Percentiles rank a stretch among this genome's conserved stretches.
phyloP scores from a whole-genome alignment of 2,113 vertebrate species.

The Cyphomyrus plagiostoma region DNA sequence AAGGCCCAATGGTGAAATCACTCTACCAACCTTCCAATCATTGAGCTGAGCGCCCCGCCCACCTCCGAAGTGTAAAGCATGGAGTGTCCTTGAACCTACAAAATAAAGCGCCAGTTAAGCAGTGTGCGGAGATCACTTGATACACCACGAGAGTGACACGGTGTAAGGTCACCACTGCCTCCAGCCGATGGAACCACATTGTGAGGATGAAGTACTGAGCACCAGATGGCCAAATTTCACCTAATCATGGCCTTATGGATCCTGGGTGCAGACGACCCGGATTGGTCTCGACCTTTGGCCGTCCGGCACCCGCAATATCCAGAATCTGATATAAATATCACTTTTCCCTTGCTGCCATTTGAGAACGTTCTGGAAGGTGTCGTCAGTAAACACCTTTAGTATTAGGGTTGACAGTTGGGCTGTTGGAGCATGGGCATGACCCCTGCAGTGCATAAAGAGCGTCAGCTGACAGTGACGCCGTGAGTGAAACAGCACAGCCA shows the following conservation, averaged over 20 bases:
- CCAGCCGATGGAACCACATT: not conserved
- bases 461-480: not conserved
- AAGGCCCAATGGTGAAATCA: not conserved
- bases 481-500: not conserved
- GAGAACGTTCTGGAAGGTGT: not conserved
- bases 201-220: not conserved
- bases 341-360: not conserved
- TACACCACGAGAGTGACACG: not conserved
- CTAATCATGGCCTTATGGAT: not conserved
- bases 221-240: not conserved
- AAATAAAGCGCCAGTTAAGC: not conserved
- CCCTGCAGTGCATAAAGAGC: not conserved
- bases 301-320: not conserved
- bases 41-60: not conserved
- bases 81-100: not conserved
- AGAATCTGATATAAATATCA: slow-evolving; percentile 1
- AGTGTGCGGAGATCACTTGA: not conserved
- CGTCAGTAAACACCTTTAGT: not conserved
- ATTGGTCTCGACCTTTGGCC: not conserved
- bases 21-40: not conserved
- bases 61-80: not conserved
- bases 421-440: not conserved
- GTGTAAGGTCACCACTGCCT: not conserved
- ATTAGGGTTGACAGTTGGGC: not conserved
- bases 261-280: not conserved